Base-by-base conservation (phyloP, 2,113 vertebrate species). In the Platichthys flesus region DNA sequence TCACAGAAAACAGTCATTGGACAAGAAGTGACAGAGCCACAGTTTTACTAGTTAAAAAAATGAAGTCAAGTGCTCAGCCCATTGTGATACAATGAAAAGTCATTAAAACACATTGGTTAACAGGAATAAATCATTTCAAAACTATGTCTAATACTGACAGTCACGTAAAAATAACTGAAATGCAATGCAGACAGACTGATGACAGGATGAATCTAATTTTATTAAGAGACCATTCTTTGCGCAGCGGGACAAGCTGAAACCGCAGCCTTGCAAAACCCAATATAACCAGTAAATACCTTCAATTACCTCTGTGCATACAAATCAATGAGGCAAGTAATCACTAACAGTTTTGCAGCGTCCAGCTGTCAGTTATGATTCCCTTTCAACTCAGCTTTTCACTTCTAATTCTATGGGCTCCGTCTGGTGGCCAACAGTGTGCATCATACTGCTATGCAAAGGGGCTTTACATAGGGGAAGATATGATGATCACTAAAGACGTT, bases 331-430 rank as follows among this genome's bases (percentile, higher is more conserved):
- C 23, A 18, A 6, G 31, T 52, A 69, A n/a, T 12, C 67, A 67
- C 42, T 14, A 9, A 16, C 60, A 45, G 42, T 28, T 75, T 52
- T 54, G 66, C 35, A 1, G 35, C 14, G 10, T 65, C 47, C 21
- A 72, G 23, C 40, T 51, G 67, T 67, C 64, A n/a, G 52, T 70
- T 45, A 56, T 23, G 10, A n/a, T 6, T 69, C 31, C 13, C 14
- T 71, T 47, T 45, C 74, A 35, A 82, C n/a, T 37, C 49, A 70
- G 49, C 40, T 49, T 63, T 42, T 56, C 26, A 60, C 14, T 45
- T 56, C 37, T 62, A 79, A 81, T 77, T 84, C 65, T 82, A 66
- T 57, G 45, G 76, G 69, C 7, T 67, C 26, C 37, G 49, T 66
- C 64, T 74, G 68, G 68, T 60, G 20, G 70, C 67, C 73, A 76